Conservation (phyloP, 1,140 invertebrate species). For the Scaptomyza graminum region DNA sequence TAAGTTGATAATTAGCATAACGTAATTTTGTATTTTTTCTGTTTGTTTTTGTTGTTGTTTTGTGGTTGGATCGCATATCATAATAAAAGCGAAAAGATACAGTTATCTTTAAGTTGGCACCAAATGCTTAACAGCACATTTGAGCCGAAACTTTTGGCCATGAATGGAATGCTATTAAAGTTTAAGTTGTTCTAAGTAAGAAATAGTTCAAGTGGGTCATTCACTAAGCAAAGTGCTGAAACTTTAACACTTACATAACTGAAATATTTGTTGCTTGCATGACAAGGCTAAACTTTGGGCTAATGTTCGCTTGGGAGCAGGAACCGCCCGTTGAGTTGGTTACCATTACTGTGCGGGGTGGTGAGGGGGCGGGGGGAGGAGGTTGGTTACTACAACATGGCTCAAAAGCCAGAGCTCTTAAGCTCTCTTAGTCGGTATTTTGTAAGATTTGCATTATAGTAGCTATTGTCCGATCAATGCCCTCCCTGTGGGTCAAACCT, state of each 20-base stretch:
- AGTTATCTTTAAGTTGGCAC: background rate
- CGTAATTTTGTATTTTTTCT: slow-evolving; percentile 8
- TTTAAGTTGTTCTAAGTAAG: no score
- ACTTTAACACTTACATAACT: no score
- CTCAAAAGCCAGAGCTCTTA: slow-evolving; percentile 23
- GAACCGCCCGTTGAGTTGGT: slow-evolving; percentile 13
- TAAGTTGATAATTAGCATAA: slow-evolving; percentile 41
- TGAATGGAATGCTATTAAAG: no score
- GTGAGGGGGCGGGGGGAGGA: background rate
- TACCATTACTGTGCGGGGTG: slow-evolving; percentile 13
- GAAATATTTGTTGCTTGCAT: background rate
- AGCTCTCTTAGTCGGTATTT: slow-evolving; percentile 4
- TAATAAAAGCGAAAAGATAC: background rate
- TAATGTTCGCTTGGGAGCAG: background rate
- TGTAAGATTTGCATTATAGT: slow-evolving; percentile 23
- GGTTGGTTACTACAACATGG: background rate
- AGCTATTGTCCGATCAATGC: slow-evolving; percentile 25
- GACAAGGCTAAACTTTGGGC: slow-evolving; percentile 3
- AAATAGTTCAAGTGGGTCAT: background rate
- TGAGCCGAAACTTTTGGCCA: no score
- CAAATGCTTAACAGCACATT: background rate
- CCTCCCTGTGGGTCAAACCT: slow-evolving; percentile 12
- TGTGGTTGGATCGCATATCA: background rate
- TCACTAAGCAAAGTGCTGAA: no score
- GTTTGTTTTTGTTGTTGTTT: no score